These are phyloP conservation scores for Heliconius nattereri DNA, from an alignment of 1,140 invertebrate genomes.

Conservation along the genomic window DNA sequence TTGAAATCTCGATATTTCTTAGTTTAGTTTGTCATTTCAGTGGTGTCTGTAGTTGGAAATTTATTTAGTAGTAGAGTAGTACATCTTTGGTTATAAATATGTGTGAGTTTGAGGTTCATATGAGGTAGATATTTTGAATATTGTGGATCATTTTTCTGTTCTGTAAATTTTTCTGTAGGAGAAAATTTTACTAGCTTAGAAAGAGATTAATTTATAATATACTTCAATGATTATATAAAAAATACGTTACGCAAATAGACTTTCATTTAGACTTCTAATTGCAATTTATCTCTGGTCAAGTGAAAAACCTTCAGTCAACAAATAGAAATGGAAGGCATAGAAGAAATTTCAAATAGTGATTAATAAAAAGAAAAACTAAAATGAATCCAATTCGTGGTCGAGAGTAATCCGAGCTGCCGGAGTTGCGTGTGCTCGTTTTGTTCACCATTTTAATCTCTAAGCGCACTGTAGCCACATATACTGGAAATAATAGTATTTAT, in stretches of 20 bases:
- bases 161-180: too few species aligned
- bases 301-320: neutral
- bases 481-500: neutral
- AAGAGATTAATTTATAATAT: too few species aligned
- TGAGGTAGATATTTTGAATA: too few species aligned
- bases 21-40: too few species aligned
- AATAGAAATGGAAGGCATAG: neutral
- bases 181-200: too few species aligned
- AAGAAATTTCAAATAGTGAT: constrained; percentile 36
- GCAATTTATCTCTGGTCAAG: neutral
- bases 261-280: neutral
- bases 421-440: constrained; percentile 7
- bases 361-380: constrained; percentile 40
- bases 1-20: too few species aligned
- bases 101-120: too few species aligned
- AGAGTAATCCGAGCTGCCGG: constrained; percentile 35
- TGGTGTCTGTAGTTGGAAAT: too few species aligned
- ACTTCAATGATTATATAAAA: neutral
- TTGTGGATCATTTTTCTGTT: too few species aligned
- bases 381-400: constrained; percentile 41
- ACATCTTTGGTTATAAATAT: too few species aligned
- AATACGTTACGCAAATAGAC: neutral
- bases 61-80: too few species aligned
- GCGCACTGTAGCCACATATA: neutral
- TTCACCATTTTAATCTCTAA: neutral